Evolutionary conservation across 1,140 invertebrate species (phyloP).

Genomic region (Trichonephila inaurata): DNA sequence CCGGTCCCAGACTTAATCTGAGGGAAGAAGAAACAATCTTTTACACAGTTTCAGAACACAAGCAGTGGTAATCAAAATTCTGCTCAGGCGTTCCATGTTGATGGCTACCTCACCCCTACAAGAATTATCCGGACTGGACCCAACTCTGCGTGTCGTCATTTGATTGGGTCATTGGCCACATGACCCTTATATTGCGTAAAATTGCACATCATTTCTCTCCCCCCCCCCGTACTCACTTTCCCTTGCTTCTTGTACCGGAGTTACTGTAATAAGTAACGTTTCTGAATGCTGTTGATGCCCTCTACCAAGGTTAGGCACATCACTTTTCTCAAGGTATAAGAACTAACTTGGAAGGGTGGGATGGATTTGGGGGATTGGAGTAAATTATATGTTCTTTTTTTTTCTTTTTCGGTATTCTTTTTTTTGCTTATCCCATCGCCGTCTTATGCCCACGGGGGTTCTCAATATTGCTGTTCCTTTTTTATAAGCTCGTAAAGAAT

Average conservation of each 20-base stretch:
- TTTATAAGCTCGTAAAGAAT: constrained; percentile 12
- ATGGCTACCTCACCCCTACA: not conserved
- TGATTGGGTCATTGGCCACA: constrained; percentile 68
- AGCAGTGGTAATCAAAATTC: constrained; percentile 19
- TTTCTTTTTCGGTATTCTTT: not conserved
- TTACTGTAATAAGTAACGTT: constrained; percentile 31
- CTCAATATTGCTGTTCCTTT: not conserved
- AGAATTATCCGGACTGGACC: constrained; percentile 33
- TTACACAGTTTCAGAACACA: not conserved
- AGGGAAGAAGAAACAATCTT: not conserved
- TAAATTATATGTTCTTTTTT: not conserved
- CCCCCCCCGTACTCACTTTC: not conserved
- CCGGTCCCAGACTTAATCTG: not conserved
- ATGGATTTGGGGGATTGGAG: not conserved
- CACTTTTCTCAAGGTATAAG: constrained; percentile 25
- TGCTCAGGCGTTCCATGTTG: not conserved
- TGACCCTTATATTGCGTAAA: constrained; percentile 66
- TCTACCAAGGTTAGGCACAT: constrained; percentile 44
- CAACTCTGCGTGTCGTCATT: constrained; percentile 55
- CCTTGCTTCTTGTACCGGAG: not conserved
- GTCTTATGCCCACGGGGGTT: not conserved
- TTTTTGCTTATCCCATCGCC: not conserved
- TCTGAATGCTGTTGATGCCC: constrained; percentile 40
- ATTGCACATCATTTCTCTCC: constrained; percentile 13
- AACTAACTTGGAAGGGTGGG: not conserved